Evolutionary conservation across 2,113 vertebrate species (phyloP).

Genomic region (Meleagris gallopavo): DNA sequence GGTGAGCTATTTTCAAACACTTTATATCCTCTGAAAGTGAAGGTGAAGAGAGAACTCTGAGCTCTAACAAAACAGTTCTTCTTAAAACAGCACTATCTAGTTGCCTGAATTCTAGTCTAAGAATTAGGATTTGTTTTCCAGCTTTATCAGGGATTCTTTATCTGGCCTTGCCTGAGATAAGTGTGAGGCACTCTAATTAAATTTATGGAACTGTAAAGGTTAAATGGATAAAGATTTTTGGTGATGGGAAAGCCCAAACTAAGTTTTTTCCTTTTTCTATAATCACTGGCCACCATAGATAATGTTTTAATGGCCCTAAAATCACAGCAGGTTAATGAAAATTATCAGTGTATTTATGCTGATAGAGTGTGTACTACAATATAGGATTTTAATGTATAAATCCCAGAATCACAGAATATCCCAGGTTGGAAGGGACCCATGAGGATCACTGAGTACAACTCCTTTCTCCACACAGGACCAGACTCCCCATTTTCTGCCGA

Average conservation of each 20-base stretch:
- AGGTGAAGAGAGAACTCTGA: background rate
- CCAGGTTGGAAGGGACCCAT: too few relatives aligned
- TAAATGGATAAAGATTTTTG: background rate
- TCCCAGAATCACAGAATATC: too few relatives aligned
- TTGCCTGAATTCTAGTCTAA: background rate
- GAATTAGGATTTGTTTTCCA: constrained; percentile 11
- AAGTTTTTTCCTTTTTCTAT: background rate
- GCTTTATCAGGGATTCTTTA: background rate
- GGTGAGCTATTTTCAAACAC: background rate
- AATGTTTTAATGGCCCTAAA: background rate
- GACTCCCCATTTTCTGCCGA: background rate
- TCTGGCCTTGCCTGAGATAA: background rate
- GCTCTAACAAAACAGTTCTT: background rate
- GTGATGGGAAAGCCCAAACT: background rate
- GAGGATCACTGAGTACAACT: too few relatives aligned
- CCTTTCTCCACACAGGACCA: background rate
- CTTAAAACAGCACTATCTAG: background rate
- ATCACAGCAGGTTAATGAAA: background rate
- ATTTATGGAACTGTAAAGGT: background rate
- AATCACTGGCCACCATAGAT: background rate
- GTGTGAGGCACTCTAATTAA: background rate
- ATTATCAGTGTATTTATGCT: background rate
- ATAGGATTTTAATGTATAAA: background rate
- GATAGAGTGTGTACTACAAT: background rate
- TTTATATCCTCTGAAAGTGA: background rate